Base-by-base conservation (phyloP, 2,888 invertebrate genomes). In the Hylaea fasciaria region DNA sequence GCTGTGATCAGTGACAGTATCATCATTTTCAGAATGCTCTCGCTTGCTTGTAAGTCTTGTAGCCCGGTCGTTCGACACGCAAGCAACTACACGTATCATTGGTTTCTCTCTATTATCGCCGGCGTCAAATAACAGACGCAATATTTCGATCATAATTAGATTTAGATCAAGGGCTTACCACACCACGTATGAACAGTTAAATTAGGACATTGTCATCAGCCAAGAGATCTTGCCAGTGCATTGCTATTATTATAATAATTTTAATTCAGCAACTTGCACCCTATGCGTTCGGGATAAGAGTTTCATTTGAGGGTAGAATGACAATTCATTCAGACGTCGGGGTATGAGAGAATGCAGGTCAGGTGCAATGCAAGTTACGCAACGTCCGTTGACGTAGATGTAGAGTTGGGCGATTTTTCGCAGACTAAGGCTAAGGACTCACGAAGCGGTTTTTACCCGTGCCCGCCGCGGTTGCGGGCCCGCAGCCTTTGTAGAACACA, bases 221-320 rank as follows among this genome's bases (percentile, higher is more conserved):
- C 90, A 91, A 89, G 76, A 82, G 72, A 78, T 77, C 79, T 77
- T 89, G 90, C 86, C 90, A 89, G 86, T 79, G 71, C 32, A 76
- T 70, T 74, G 77, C 85, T 88, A 90, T 90, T 89, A 86, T 90
- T 90, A 66, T 59, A 46, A 58, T 49, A 50, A 68, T 71, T 69
- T 69, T 69, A 71, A 63, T 62, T 71, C 62, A 58, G 70, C 63
- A 85, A 75, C 79, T 67, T 82, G 74, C 74, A 79, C 80, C 72
- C 69, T 85, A 78, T 70, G 60, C 22, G 40, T 44, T 47, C 41
- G 64, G 9, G 48, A 66, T 68, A 68, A 60, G 65, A 52, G 47
- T 47, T 57, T 52, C 51, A 35, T 17, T 57, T 32, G 56, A 39
- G 39, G 55, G 40, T 57, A 29, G 51, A 13, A 50, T 51, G 64